phyloP scores from a whole-genome alignment of 2,888 invertebrate genomes.

The Coleophora deauratella region DNA sequence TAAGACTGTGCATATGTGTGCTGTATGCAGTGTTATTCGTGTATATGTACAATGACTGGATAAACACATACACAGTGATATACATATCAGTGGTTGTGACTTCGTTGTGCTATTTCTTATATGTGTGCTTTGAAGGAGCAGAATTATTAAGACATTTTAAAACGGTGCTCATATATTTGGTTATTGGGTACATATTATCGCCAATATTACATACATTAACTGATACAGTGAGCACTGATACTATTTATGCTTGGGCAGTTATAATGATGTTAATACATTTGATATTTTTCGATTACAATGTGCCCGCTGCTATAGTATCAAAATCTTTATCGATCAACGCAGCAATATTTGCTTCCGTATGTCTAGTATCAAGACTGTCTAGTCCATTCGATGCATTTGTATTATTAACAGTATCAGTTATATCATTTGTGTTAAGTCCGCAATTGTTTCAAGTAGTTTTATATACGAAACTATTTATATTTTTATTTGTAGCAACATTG shows the following conservation, averaged over 20 bases:
- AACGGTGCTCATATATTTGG: conserved; percentile 86
- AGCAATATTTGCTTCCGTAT: conserved; percentile 95
- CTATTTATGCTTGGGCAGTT: conserved; percentile 94
- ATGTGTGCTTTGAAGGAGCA: conserved; percentile 48
- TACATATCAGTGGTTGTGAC: conserved; percentile 71
- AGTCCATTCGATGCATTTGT: conserved; percentile 92
- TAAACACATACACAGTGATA: conserved; percentile 78
- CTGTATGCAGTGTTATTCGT: conserved; percentile 82
- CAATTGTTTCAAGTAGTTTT: conserved; percentile 80
- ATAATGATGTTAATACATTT: conserved; percentile 91
- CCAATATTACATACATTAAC: conserved; percentile 96
- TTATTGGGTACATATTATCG: conserved; percentile 91
- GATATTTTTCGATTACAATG: conserved; percentile 94
- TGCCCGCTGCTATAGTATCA: conserved; percentile 90
- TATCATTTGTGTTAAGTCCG: conserved; percentile 92
- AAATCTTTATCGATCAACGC: conserved; percentile 94
- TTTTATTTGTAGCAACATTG: conserved; percentile 66
- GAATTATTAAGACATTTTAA: conserved; percentile 76
- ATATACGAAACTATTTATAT: conserved; percentile 68
- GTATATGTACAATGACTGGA: conserved; percentile 80
- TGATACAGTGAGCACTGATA: conserved; percentile 97
- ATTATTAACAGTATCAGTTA: conserved; percentile 89
- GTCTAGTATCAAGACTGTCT: conserved; percentile 92
- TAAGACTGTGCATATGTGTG: conserved; percentile 85
- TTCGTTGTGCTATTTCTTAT: conserved; percentile 76